Conservation (phyloP, 2,888 invertebrate species). For the Pocota personata region DNA sequence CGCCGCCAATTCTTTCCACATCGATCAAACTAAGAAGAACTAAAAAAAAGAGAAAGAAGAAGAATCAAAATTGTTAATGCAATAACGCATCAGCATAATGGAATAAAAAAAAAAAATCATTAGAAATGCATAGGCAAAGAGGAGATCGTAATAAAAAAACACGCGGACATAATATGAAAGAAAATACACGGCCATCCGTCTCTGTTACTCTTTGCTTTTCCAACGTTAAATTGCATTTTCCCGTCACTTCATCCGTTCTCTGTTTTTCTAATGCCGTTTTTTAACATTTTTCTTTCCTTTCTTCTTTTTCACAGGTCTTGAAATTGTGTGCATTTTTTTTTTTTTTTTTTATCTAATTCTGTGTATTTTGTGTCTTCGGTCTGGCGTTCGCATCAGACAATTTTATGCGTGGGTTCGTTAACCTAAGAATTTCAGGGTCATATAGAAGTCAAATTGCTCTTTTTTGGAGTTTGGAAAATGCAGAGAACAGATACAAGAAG, state of each 20-base stretch:
- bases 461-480: constrained; percentile 48
- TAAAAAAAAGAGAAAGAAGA: background rate
- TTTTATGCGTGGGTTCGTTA: constrained; percentile 77
- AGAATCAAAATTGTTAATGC: constrained; percentile 50
- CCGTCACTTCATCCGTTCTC: background rate
- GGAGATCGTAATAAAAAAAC: constrained; percentile 36
- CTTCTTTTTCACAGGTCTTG: background rate
- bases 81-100: constrained; percentile 60
- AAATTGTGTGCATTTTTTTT: constrained; percentile 54
- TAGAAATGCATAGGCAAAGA: constrained; percentile 44
- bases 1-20: constrained; percentile 20
- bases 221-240: constrained; percentile 8
- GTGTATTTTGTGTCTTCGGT: background rate
- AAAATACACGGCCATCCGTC: background rate
- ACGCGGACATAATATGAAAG: background rate
- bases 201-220: constrained; percentile 17
- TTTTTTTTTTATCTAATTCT: constrained; percentile 28
- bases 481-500: constrained; percentile 28
- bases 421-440: constrained; percentile 77
- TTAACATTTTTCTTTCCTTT: background rate
- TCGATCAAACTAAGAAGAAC: background rate
- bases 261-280: constrained; percentile 36
- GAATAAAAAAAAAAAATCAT: constrained; percentile 26
- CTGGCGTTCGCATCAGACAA: constrained; percentile 42
- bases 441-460: constrained; percentile 76